Percentiles rank a stretch among this genome's conserved stretches.
Evolutionary conservation across 2,797 vertebrate species (phyloP).

Genomic region (Acanthurus tractus): DNA sequence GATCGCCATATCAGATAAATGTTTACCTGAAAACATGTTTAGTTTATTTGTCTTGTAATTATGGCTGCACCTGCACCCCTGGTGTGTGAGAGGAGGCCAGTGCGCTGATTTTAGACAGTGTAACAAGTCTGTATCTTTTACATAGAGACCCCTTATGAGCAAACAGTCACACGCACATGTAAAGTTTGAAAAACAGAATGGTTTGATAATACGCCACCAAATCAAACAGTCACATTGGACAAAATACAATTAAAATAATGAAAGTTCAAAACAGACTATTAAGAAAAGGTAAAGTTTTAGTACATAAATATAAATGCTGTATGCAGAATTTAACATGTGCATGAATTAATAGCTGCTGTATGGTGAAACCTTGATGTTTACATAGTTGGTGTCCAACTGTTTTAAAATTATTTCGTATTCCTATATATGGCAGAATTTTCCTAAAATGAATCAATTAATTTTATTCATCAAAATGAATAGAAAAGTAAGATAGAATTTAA

Average conservation of each 20-base stretch:
- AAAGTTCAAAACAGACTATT: background rate
- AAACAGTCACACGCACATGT: background rate
- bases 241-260: background rate
- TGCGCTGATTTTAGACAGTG: background rate
- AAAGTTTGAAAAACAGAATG: conserved; percentile 42
- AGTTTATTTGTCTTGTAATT: conserved; percentile 6
- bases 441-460: too few species aligned
- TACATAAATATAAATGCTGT: background rate
- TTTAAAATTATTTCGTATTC: background rate
- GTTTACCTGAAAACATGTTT: background rate
- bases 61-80: background rate
- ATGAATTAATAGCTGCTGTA: background rate
- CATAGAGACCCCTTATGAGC: background rate
- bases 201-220: conserved; percentile 38
- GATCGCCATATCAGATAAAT: background rate
- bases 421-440: background rate
- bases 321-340: background rate
- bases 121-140: background rate
- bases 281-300: background rate
- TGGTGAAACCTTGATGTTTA: background rate
- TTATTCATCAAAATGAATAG: background rate
- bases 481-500: background rate
- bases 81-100: background rate
- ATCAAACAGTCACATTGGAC: background rate
- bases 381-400: background rate